phyloP scores from a whole-genome alignment of 2,113 vertebrate genomes.

The Pelusios castaneus region DNA sequence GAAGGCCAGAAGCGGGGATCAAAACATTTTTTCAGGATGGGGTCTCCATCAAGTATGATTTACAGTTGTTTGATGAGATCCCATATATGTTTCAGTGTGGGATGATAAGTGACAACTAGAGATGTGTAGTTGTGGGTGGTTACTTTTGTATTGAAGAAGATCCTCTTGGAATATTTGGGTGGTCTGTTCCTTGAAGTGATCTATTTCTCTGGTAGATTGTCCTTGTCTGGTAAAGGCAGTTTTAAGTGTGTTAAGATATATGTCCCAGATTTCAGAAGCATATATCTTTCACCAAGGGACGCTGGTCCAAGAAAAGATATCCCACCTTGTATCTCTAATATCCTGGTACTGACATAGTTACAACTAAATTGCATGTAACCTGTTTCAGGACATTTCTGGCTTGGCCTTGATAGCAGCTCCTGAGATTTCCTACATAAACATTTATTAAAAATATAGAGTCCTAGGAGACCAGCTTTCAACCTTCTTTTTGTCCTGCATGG shows the following conservation, averaged over 20 bases:
- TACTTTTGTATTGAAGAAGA: neutral
- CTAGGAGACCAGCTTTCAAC: neutral
- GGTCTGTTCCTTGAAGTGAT: neutral
- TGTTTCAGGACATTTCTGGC: neutral
- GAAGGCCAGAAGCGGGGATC: neutral
- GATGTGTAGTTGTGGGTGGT: neutral
- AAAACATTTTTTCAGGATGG: neutral
- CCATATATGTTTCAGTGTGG: neutral
- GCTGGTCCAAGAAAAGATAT: neutral
- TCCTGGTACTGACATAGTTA: neutral
- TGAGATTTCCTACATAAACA: neutral
- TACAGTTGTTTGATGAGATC: neutral
- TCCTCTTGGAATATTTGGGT: neutral
- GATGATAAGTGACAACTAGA: neutral
- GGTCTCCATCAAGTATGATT: neutral
- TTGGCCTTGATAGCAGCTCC: neutral
- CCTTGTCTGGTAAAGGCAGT: neutral
- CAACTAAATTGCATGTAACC: neutral
- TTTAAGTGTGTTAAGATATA: neutral
- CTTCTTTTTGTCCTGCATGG: neutral
- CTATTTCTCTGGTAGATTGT: neutral
- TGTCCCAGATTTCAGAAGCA: neutral
- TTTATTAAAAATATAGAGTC: neutral
- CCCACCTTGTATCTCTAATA: neutral
- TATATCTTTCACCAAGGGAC: neutral